Base-by-base conservation (phyloP, 2,797 vertebrate species). In the Synaphobranchus kaupii region DNA sequence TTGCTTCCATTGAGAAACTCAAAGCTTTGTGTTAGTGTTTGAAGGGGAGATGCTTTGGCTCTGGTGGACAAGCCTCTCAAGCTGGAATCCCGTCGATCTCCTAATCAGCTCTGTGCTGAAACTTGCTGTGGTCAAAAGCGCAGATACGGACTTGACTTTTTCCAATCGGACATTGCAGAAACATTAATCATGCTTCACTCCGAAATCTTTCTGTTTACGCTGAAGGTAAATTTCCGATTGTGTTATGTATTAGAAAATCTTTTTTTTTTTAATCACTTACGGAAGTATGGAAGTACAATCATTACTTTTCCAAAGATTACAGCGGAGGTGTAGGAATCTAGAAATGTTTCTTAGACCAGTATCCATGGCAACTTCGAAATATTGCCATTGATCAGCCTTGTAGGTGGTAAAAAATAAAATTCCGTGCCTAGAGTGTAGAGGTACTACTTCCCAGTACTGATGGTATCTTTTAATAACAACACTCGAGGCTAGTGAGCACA, bases 1-100 rank as follows among this genome's bases (percentile, higher is more conserved):
- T 93, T 86, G 85, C 88, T 88, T 83, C 90, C 91, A 92, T 89
- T 90, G 90, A 91, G 91, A 90, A 90, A 87, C 89, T 92, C 90
- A 90, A 92, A 91, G 93, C 92, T 91, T 87, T 89, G 47, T 85
- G 84, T 68, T 86, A 87, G 86, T 89, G 88, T 90, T 93, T 92
- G 22, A 6, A 48, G 54, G 73, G 76, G 50, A 47, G 34, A 44
- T 39, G 60, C 31, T 83, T 83, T 52, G 60, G 48, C 80, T 87
- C 20, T 48, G 28, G 71, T 25, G 3, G 28, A 63, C 63, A 34
- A 52, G 50, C 44, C 86, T 66, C 60, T 88, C 88, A 89, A 86
- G 68, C 89, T 91, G 89, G 92, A 93, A 93, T 93, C 90, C 90
- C 84, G 87, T 83, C 86, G 88, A 93, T 86, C 87, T 60, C 68